Conservation (phyloP, 2,888 invertebrate species). For the Callimorpha dominula region DNA sequence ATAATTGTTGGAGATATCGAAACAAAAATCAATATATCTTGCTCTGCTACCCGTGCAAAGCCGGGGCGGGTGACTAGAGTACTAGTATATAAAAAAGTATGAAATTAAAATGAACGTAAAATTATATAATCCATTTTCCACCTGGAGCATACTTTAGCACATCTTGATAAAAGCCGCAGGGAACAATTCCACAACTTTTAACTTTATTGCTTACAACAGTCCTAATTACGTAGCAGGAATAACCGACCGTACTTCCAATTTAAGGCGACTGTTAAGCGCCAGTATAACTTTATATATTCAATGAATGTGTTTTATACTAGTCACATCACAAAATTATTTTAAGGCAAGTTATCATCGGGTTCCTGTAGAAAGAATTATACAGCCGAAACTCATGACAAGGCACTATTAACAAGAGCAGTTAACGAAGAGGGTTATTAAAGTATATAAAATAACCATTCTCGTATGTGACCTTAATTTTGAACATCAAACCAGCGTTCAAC, state of each 20-base stretch:
- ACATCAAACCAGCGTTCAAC: conserved; percentile 67
- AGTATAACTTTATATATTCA: conserved; percentile 28
- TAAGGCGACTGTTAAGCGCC: conserved; percentile 39
- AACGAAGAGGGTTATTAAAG: conserved; percentile 51
- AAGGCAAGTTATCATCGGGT: conserved; percentile 5
- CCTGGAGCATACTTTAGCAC: conserved; percentile 45
- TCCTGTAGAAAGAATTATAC: conserved; percentile 17
- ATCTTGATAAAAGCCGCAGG: conserved; percentile 53
- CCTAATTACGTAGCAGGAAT: conserved; percentile 55
- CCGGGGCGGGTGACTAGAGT: no score
- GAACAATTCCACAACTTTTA: conserved; percentile 60
- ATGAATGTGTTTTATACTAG: conserved; percentile 19
- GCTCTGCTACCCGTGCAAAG: no score
- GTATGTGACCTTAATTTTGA: conserved; percentile 66
- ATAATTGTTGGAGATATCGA: no score
- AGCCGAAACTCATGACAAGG: conserved; percentile 40
- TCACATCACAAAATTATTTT: conserved; percentile 13
- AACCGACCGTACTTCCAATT: conserved; percentile 51
- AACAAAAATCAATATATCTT: no score
- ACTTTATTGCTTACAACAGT: conserved; percentile 62
- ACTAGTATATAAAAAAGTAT: conserved; percentile 10
- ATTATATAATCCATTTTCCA: conserved; percentile 45
- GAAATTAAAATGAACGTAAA: conserved; percentile 20
- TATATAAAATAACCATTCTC: conserved; percentile 65
- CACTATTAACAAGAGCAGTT: conserved; percentile 46